A percentile compares a stretch with the other conserved stretches of the same genome.
Conservation (phyloP, 1,140 invertebrate species). For the Eciton burchellii region DNA sequence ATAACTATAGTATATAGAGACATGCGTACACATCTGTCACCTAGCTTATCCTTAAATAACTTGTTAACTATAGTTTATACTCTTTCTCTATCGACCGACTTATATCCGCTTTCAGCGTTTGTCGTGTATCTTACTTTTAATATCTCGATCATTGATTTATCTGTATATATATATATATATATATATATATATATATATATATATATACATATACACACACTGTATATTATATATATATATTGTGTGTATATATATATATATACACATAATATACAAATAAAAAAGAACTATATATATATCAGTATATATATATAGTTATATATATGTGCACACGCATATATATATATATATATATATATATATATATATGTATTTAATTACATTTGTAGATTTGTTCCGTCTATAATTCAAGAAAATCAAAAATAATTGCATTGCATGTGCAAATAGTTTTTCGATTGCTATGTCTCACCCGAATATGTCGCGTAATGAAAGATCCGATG, state of each 20-base stretch:
- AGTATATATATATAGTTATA: background rate
- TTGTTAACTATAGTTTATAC: conserved; percentile 39
- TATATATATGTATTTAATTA: background rate
- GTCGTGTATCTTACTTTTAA: conserved; percentile 55
- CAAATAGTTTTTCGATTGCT: too few relatives aligned
- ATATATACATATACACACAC: too few relatives aligned
- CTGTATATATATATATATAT: background rate
- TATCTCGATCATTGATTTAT: conserved; percentile 48
- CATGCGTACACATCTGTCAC: conserved; percentile 13
- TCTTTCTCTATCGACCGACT: conserved; percentile 50
- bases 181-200: too few relatives aligned
- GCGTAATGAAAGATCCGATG: background rate
- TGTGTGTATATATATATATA: background rate
- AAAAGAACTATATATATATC: too few relatives aligned
- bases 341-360: too few relatives aligned
- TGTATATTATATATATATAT: background rate
- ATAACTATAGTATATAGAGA: background rate
- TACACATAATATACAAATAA: too few relatives aligned
- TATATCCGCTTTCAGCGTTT: conserved; percentile 36
- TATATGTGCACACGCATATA: background rate
- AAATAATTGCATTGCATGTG: background rate
- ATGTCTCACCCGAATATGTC: background rate
- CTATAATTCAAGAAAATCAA: background rate
- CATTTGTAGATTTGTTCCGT: too few relatives aligned
- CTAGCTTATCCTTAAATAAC: conserved; percentile 8